Evolutionary conservation across 2,797 vertebrate genomes (phyloP).

Genomic region (Ara ararauna): DNA sequence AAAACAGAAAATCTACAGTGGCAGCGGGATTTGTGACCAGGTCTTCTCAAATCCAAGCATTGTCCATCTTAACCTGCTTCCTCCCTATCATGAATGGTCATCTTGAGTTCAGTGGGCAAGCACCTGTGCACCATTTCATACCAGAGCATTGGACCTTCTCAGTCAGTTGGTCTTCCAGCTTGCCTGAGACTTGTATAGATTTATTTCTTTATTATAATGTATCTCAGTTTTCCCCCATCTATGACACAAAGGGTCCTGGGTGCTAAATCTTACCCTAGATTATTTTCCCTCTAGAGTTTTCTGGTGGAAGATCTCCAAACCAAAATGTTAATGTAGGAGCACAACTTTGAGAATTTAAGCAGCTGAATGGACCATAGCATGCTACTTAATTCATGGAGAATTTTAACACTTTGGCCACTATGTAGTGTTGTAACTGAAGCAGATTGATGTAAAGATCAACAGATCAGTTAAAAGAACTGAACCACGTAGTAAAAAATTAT

Average conservation of each 20-base stretch:
- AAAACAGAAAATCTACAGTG: not conserved
- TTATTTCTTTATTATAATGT: not conserved
- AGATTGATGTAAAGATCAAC: not conserved
- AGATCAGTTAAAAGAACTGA: not conserved
- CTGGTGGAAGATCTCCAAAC: not conserved
- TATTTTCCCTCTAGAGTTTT: not conserved
- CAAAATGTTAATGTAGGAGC: not conserved
- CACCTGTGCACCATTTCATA: not conserved
- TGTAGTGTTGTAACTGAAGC: not conserved
- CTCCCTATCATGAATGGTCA: rapidly evolving
- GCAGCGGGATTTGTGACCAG: not conserved
- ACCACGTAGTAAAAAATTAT: not conserved
- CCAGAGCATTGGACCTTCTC: not conserved
- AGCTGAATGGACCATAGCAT: rapidly evolving
- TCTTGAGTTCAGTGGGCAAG: not conserved
- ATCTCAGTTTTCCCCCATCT: not conserved
- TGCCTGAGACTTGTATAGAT: not conserved
- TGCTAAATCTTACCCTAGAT: not conserved
- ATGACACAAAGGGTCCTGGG: not conserved
- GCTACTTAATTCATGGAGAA: not conserved
- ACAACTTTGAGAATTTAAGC: not conserved
- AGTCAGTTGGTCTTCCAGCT: not conserved
- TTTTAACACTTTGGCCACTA: not conserved
- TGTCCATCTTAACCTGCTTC: not conserved
- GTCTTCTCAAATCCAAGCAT: not conserved